Evolutionary conservation across 2,888 invertebrate species (phyloP), one percentile per base, ranked within the genome.

Genomic region (Nomada hirtipes): DNA sequence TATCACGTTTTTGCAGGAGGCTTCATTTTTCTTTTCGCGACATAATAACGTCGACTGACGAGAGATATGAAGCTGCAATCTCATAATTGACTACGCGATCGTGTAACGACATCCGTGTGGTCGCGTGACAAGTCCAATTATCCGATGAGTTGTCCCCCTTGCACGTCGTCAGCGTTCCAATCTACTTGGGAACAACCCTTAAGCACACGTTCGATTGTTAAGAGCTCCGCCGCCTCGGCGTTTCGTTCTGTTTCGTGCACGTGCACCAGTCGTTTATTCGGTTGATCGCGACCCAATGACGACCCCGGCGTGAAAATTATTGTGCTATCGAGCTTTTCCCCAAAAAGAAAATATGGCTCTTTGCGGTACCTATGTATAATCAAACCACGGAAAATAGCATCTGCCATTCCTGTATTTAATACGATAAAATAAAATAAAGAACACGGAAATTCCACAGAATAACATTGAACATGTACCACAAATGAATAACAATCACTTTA

Each of bases 61-160:
- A 73, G 84, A 77, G 78, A 84, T 74, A 70, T 61, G 76, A 84
- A 68, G 53, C 82, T 60, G 52, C 53, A 72, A 71, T 67, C 47
- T 60, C 52, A 59, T 77, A 81, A 87, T 78, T 71, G 83, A 63
- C 53, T 23, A 76, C 52, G 29, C 73, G 67, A 65, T 87, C 81
- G 78, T 76, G 78, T 87, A 82, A 87, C 83, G 74, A 82, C 63
- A 76, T 63, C 59, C 61, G 55, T 63, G 67, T 50, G 68, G 63
- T 69, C 76, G 70, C 76, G 79, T 83, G 87, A 85, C 85, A 87
- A 79, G 77, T 78, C 74, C 85, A 87, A 87, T 87, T 87, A 87
- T 68, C 79, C 79, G 78, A 82, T 78, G 73, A 82, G 75, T 81
- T 64, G 75, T 63, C 57, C 36, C 52, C 63, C 64, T 42, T 53